Percentiles rank a stretch among this genome's conserved stretches.
Conservation (phyloP, 2,888 invertebrate genomes). For the Baccha elongata region DNA sequence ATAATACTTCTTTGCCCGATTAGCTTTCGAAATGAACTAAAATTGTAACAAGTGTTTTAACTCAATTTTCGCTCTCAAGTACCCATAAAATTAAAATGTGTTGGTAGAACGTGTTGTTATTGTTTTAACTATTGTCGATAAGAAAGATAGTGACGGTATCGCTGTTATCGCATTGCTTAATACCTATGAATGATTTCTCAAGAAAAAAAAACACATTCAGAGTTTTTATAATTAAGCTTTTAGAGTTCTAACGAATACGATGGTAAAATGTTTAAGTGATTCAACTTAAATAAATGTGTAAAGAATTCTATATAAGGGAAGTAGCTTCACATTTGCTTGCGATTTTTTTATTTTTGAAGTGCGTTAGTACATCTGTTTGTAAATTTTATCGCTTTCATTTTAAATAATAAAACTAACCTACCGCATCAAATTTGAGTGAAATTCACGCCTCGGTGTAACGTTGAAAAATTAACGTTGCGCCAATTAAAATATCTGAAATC, state of each 20-base stretch:
- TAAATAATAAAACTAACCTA: too few relatives aligned
- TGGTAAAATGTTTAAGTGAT: background rate
- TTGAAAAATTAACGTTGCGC: too few relatives aligned
- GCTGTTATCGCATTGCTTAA: background rate
- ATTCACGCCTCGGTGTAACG: too few relatives aligned
- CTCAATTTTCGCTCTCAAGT: background rate
- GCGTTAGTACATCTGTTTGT: too few relatives aligned
- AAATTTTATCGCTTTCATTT: too few relatives aligned
- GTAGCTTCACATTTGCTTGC: too few relatives aligned
- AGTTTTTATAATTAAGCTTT: background rate
- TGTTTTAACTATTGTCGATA: background rate
- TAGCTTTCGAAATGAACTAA: constrained; percentile 31
- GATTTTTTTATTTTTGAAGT: too few relatives aligned
- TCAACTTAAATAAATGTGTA: too few relatives aligned
- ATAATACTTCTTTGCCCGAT: background rate
- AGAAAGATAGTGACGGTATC: background rate
- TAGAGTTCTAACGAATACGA: background rate
- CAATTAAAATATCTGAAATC: too few relatives aligned
- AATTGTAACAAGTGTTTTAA: background rate
- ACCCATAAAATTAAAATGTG: background rate
- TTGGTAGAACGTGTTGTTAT: background rate
- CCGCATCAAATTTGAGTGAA: too few relatives aligned
- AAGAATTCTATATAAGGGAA: too few relatives aligned
- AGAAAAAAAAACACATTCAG: background rate
- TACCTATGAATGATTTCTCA: background rate